A percentile compares a stretch with the other conserved stretches of the same genome.
phyloP scores from a whole-genome alignment of 2,113 vertebrate genomes.

The Pomatorhinus ruficollis region DNA sequence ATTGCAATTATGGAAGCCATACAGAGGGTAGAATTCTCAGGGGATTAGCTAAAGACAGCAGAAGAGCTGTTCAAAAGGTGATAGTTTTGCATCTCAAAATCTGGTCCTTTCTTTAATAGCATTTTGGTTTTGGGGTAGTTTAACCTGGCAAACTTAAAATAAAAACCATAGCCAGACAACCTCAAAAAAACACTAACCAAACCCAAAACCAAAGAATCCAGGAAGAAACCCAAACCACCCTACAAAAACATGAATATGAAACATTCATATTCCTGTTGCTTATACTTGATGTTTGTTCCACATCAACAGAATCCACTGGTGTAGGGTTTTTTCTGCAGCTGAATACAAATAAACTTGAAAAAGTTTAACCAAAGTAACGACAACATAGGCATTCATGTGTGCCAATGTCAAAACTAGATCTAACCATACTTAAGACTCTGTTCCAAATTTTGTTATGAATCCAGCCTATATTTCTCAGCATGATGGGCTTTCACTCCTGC shows the following conservation, averaged over 20 bases:
- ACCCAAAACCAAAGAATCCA: rapidly evolving
- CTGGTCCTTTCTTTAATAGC: not conserved
- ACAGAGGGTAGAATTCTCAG: not conserved
- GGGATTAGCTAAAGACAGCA: not conserved
- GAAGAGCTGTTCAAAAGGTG: not conserved
- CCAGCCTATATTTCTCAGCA: not conserved
- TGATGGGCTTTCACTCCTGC: not conserved
- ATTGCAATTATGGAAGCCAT: conserved; percentile 21
- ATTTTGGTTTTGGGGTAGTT: not conserved
- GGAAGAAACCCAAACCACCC: not conserved
- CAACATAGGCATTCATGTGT: not conserved
- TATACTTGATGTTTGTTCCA: not conserved
- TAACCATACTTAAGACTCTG: not conserved
- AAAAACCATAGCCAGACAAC: not conserved
- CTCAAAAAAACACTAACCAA: not conserved
- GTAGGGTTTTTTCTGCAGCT: not conserved
- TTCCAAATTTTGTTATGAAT: not conserved
- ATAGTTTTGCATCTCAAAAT: not conserved
- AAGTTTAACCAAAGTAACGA: not conserved
- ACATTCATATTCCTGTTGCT: not conserved
- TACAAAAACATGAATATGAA: not conserved
- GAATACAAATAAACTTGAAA: not conserved
- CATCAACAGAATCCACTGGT: rapidly evolving
- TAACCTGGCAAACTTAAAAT: not conserved
- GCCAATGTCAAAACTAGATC: not conserved